phyloP scores from a whole-genome alignment of 2,113 vertebrate species.

The Suricata suricatta region DNA sequence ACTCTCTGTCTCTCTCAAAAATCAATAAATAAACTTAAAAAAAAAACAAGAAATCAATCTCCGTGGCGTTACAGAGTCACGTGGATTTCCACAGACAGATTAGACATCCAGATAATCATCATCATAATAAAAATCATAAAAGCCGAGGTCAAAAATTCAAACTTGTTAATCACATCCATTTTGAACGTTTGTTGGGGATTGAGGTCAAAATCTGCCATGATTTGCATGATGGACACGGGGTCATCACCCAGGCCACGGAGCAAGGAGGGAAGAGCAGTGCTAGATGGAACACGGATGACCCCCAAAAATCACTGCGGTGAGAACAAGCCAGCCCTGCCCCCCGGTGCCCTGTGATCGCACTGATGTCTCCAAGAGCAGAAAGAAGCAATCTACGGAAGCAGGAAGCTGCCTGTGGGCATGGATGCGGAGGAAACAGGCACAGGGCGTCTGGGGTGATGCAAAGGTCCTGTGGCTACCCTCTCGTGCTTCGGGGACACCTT shows the following conservation, averaged over 20 bases:
- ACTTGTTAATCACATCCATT: too few species aligned
- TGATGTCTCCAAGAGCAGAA: not conserved
- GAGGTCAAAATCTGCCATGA: not conserved
- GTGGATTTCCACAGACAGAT: not conserved
- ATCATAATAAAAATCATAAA: not conserved
- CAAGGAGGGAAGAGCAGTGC: not conserved
- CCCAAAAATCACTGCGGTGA: not conserved
- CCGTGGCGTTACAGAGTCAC: accelerated
- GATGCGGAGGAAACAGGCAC: too few species aligned
- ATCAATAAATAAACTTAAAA: too few species aligned
- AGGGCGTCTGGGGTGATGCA: too few species aligned
- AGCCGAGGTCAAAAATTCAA: not conserved
- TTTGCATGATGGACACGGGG: accelerated
- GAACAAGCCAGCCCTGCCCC: not conserved
- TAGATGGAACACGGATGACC: accelerated
- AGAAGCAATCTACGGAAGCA: too few species aligned
- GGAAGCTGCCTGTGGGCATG: not conserved
- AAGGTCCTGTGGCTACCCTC: not conserved
- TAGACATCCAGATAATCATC: not conserved
- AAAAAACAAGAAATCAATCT: not conserved
- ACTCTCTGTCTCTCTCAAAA: too few species aligned
- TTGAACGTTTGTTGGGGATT: not conserved
- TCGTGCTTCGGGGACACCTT: not conserved
- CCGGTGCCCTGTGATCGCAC: not conserved
- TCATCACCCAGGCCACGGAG: not conserved